Evolutionary conservation across 2,113 vertebrate species (phyloP), one percentile per base, ranked within the genome.

Genomic region (Dendrocopos noguchii): DNA sequence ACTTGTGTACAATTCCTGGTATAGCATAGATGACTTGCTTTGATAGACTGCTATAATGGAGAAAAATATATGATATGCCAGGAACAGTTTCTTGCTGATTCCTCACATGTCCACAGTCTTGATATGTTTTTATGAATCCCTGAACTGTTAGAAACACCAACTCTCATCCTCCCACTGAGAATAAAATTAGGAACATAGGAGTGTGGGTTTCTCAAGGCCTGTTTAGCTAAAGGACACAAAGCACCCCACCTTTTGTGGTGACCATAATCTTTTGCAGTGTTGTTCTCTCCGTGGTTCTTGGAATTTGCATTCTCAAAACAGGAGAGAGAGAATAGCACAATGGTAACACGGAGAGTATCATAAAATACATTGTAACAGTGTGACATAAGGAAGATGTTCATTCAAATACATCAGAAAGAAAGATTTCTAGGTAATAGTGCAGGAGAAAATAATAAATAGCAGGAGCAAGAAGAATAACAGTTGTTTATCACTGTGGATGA

Each of bases 11-110:
- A 4, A 71, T 34, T 91, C 68, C 52, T 72, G 44, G 60, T 84
- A 77, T 29, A 80, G 56, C 56, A 82, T 33, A 87, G 60, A 61
- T 77, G 44, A 79, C 70, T 86, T 91, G 44, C 75, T 93, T 76
- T 71, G 59, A 86, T 94, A 65, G 24, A 67, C 47, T 67, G 59
- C 76, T 94, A 71, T 34, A 47, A 36, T 27, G 50, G 84, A 88
- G 78, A 75, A 86, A 89, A 85, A 61, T 2, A 4, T 68, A 94
- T 74, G 39, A 81, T 44, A 71, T 14, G 67, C 77, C 90, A 93
- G 76, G 42, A 91, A 74, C 55, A 88, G 76, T 84, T 91, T 91
- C 79, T 56, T 86, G 61, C 24, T 56, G 76, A 95, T 88, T 92
- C 61, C 52, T 88, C 88, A 91, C 59, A 84, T 83, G 53, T 34